Conservation (phyloP, 30 jellyfish, hydroid and myxozoan genomes). For the Morbakka virulenta region DNA sequence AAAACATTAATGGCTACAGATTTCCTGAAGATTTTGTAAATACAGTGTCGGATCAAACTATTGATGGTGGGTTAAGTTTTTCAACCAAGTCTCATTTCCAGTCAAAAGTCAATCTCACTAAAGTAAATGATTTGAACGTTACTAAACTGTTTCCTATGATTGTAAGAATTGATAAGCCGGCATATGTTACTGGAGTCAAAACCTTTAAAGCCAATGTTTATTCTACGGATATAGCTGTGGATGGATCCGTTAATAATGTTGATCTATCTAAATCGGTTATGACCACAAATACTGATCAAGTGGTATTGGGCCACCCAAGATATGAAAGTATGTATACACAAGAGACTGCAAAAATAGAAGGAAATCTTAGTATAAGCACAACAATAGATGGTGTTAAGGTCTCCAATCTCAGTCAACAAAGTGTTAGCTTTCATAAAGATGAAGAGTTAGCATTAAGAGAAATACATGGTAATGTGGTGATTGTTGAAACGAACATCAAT, state of each 20-base stretch:
- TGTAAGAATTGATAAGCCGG: conserved; percentile 15
- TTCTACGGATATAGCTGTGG: not conserved
- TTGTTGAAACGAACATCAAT: not conserved
- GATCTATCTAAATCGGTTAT: conserved; percentile 35
- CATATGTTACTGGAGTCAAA: conserved; percentile 34
- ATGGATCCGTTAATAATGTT: conserved; percentile 29
- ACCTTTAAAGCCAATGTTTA: conserved; percentile 27
- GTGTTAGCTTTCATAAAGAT: not conserved
- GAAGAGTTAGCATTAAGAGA: not conserved
- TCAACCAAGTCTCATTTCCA: too few relatives aligned
- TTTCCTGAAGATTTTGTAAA: conserved; percentile 30
- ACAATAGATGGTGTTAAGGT: conserved; percentile 76
- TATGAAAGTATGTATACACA: too few relatives aligned
- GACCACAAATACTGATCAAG: conserved; percentile 40
- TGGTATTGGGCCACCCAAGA: conserved; percentile 44
- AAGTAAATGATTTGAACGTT: conserved; percentile 22
- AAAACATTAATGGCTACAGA: conserved; percentile 33
- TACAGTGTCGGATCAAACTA: conserved; percentile 13
- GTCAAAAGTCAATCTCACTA: too few relatives aligned
- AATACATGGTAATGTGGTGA: not conserved
- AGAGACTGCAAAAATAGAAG: not conserved
- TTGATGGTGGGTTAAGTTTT: not conserved
- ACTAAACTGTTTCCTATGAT: not conserved
- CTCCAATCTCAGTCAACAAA: conserved; percentile 18
- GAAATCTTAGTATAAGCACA: conserved; percentile 26